These are phyloP conservation scores for Lepidocyrtoides sp. DNA, from an alignment of 2,888 invertebrate species.

Conservation along the genomic window DNA sequence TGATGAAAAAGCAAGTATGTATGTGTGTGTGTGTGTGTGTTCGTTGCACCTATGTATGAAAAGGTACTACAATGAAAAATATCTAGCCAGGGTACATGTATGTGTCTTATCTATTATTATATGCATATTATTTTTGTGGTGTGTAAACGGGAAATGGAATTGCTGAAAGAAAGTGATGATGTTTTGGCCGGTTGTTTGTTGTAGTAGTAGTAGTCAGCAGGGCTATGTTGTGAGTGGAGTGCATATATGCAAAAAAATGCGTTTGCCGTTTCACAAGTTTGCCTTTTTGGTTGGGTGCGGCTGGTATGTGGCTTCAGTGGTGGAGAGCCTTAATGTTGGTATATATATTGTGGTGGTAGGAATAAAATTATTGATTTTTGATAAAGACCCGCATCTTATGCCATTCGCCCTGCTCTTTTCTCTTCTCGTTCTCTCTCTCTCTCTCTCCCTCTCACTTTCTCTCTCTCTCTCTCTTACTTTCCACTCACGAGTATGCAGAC, in stretches of 20 bases:
- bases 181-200: neutral
- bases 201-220: constrained; percentile 22
- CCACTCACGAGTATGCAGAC: constrained; percentile 61
- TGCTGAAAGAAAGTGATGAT: constrained; percentile 47
- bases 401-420: constrained; percentile 73
- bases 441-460: neutral
- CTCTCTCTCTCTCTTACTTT: neutral
- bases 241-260: constrained; percentile 78
- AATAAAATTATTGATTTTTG: constrained; percentile 80
- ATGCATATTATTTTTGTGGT: constrained; percentile 24
- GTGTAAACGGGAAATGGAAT: constrained; percentile 39
- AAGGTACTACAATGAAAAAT: no score
- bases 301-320: constrained; percentile 62
- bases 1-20: neutral
- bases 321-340: constrained; percentile 56
- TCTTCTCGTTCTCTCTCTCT: constrained; percentile 15
- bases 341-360: constrained; percentile 73
- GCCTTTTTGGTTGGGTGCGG: constrained; percentile 71
- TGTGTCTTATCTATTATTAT: constrained; percentile 1
- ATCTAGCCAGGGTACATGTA: no score
- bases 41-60: no score
- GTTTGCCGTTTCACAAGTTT: constrained; percentile 63
- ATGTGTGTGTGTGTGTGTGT: no score
- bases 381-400: constrained; percentile 80
- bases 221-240: no score